Conservation (phyloP, 2,113 vertebrate species). For the Nothocercus nigrocapillus region DNA sequence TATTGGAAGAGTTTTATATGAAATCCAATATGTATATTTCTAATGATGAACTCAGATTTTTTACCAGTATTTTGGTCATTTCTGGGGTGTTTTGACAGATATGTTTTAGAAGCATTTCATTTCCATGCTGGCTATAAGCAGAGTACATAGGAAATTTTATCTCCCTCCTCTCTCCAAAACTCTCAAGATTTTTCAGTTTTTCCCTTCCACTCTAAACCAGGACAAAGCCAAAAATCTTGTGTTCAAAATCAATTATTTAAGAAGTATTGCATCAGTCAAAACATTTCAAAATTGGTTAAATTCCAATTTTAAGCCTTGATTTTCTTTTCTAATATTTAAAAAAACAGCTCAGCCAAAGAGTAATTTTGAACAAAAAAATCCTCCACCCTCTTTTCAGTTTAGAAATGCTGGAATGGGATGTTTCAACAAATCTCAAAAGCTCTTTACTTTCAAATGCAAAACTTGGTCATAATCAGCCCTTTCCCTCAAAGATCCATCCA, state of each 20-base stretch:
- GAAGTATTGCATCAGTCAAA: neutral
- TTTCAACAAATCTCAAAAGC: neutral
- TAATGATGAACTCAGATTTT: neutral
- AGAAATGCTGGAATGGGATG: neutral
- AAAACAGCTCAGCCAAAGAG: neutral
- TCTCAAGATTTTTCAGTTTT: neutral
- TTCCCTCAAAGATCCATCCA: neutral
- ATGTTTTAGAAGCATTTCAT: neutral
- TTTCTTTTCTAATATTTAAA: conserved; percentile 13
- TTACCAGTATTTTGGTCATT: neutral
- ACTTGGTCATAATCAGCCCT: neutral
- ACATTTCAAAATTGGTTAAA: conserved; percentile 3
- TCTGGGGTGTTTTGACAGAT: neutral
- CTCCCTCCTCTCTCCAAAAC: neutral
- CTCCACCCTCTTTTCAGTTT: conserved; percentile 16
- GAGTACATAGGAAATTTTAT: neutral
- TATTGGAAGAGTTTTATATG: neutral
- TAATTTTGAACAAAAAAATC: neutral
- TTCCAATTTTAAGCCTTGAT: conserved; percentile 37
- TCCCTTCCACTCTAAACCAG: neutral
- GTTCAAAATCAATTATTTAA: neutral
- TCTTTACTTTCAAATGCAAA: neutral
- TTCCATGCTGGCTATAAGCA: neutral
- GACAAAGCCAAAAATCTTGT: conserved; percentile 28
- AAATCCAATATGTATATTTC: neutral